These are phyloP conservation scores for Calliphora vomitoria DNA, from an alignment of 2,888 invertebrate species.

Conservation along the genomic window DNA sequence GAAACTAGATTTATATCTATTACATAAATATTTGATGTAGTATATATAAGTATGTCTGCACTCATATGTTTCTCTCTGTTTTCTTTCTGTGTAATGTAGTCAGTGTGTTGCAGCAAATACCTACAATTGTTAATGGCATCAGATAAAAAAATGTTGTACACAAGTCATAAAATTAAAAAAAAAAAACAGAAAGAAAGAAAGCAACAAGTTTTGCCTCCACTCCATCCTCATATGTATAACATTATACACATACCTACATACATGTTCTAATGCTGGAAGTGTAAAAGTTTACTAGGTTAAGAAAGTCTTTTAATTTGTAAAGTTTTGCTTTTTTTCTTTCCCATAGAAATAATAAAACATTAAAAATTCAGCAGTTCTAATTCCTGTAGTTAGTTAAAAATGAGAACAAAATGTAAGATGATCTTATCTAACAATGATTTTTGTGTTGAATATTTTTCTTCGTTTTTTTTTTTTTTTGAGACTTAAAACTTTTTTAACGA, in stretches of 20 bases:
- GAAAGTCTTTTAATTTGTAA: slow-evolving; percentile 31
- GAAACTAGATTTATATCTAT: slow-evolving; percentile 31
- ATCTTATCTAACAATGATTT: not conserved
- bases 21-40: slow-evolving; percentile 37
- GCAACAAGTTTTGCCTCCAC: slow-evolving; percentile 39
- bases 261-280: slow-evolving; percentile 22
- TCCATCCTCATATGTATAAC: not conserved
- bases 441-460: not conserved
- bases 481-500: too few species aligned
- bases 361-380: slow-evolving; percentile 27
- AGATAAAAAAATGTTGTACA: slow-evolving; percentile 37
- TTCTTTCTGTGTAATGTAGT: not conserved
- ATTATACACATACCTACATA: not conserved
- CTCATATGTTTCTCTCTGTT: not conserved
- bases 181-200: not conserved
- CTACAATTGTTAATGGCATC: slow-evolving; percentile 45
- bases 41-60: not conserved
- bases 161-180: not conserved
- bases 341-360: slow-evolving; percentile 11
- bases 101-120: slow-evolving; percentile 14
- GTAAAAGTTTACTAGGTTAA: slow-evolving; percentile 62
- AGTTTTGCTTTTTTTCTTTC: not conserved
- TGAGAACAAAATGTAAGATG: not conserved
- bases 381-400: slow-evolving; percentile 14
- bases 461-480: too few species aligned